Conservation (phyloP, 2,888 invertebrate species). For the Agriotes lineatus region DNA sequence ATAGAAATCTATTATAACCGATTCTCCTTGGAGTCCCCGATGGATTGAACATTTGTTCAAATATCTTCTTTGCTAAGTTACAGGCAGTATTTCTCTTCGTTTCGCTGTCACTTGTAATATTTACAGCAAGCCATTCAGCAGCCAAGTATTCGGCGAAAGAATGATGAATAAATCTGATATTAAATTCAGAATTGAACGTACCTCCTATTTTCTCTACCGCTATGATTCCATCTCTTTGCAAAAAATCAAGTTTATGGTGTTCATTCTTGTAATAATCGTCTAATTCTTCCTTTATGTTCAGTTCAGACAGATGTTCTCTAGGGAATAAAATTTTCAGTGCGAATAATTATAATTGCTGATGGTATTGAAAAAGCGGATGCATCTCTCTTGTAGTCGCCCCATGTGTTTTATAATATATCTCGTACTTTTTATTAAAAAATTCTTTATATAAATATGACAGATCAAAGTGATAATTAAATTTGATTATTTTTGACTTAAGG, state of each 20-base stretch:
- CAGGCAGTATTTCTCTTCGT: neutral
- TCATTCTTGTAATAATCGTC: conserved; percentile 15
- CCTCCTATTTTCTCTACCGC: neutral
- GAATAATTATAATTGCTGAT: conserved; percentile 22
- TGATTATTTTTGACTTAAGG: neutral
- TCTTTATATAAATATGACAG: conserved; percentile 13
- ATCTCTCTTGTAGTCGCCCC: neutral
- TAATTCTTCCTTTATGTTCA: conserved; percentile 3
- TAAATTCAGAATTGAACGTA: conserved; percentile 3
- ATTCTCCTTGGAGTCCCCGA: neutral
- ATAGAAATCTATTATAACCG: neutral
- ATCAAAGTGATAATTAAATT: conserved; percentile 21
- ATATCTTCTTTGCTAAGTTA: neutral
- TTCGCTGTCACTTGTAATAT: neutral
- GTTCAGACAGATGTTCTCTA: neutral
- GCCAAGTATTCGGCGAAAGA: conserved; percentile 24
- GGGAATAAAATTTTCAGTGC: neutral
- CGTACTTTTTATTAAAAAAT: no score
- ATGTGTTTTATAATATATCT: conserved; percentile 6
- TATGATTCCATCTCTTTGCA: conserved; percentile 25
- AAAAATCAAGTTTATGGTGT: conserved; percentile 7
- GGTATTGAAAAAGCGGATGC: conserved; percentile 8
- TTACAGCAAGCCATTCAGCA: conserved; percentile 2
- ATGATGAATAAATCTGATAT: conserved; percentile 22
- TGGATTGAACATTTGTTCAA: neutral